Evolutionary conservation across 2,797 vertebrate genomes (phyloP), one percentile per base, ranked within the genome.

Genomic region (Acanthurus leucopareius): DNA sequence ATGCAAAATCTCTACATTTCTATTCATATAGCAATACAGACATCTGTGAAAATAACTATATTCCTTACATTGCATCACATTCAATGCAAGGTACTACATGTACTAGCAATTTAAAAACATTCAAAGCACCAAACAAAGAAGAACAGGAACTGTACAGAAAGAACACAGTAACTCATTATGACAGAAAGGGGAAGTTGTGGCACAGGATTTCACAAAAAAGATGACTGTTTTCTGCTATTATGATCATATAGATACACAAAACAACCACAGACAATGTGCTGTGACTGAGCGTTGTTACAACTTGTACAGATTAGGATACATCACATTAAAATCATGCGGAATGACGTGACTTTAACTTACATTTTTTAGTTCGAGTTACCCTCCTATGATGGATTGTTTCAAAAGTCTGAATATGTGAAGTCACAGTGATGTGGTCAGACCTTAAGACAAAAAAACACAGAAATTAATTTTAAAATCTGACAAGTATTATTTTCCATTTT

Each of bases 391-490:
- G 20, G 42, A 51, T 74, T 32, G 74, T 25, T 57, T 62, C 75
- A 66, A 58, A 73, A 17, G 69, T 70, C 19, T 56, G 40, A 69
- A 76, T 44, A 80, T 44, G 32, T 73, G 73, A 79, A 66, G 77
- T 94, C 93, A 95, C 93, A 92, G 92, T 92, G 91, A 83, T 77
- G 79, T 57, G 87, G 92, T 95, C 92, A 88, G 79, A 86, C 84
- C 93, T 94, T 5, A 53, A 88, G 51, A 49, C 4, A 69, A 65
- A 49, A 49, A 16, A 15, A 56, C 68, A 71, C 20, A 0, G 2
- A 53, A 3, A 3, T 73, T 69, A 1, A 70, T 4, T 54, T 61
- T n/a, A 22, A 2, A 7, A 38, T 38, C 6, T n/a, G 2, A 67
- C 0, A 2, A 8, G 11, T n/a, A n/a, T 17, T 32, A 13, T 45